Base-by-base conservation (phyloP, 2,888 invertebrate species). In the Hirudinaria manillensis region DNA sequence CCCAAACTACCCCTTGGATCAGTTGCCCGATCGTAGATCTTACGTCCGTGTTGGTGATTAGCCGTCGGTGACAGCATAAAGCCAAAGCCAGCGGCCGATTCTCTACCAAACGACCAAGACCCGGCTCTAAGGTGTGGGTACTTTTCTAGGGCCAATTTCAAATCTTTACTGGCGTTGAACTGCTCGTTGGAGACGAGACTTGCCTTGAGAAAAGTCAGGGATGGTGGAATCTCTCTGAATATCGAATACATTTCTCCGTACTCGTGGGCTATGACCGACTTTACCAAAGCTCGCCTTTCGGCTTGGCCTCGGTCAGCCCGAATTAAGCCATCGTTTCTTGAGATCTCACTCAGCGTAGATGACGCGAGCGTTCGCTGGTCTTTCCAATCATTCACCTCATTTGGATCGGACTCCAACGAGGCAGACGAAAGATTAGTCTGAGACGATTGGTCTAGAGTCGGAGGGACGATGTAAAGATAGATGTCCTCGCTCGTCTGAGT, bases 161-260 rank as follows among this genome's bases (percentile, higher is more conserved):
- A 38, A 36, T 34, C 29, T 19, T 53, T 56, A 24, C 27, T 29
- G 10, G 34, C 29, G 6, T 66, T 61, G 36, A 38, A n/a, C 53
- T 74, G 27, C 51, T 34, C 51, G 24, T 51, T 27, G 19, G 75
- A 72, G 19, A 75, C 27, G 24, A 70, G 27, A 4, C 71, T 51
- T 4, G 68, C 55, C 32, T 70, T 67, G 21, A 76, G 74, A n/a
- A 29, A 55, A 24, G 38, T 32, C n/a, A 76, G 32, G 0, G 70
- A 27, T 10, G 27, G 56, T 55, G 76, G 76, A 24, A 76, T 38
- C 7, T 70, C 70, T 10, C 55, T 27, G 34, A 76, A 76, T 7
- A 76, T 51, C 38, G 73, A 73, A 45, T 65, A 76, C 74, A 76
- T 74, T 61, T 76, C 76, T 0, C 76, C 76, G 38, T 74, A 76